These are phyloP conservation scores for Cacatua alba DNA, from an alignment of 2,113 vertebrate species.

Conservation along the genomic window DNA sequence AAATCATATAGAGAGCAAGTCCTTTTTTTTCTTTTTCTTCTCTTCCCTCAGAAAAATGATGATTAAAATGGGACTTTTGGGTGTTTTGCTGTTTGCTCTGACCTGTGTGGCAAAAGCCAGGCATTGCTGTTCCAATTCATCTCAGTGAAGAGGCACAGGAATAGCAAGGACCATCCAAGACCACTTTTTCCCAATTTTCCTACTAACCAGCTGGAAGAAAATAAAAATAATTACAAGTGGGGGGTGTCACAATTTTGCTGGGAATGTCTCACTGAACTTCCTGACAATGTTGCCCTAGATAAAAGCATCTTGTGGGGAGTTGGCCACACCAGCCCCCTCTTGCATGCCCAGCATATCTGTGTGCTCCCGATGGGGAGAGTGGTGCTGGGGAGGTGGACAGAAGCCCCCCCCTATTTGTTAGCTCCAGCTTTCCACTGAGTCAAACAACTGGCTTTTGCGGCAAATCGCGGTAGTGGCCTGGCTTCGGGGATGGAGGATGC, in stretches of 20 bases:
- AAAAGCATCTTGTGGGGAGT: fast-evolving
- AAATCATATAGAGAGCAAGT: background rate
- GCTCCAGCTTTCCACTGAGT: background rate
- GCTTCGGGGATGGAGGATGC: background rate
- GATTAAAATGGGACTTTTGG: background rate
- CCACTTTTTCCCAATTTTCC: background rate
- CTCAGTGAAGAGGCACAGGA: background rate
- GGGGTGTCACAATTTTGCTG: background rate
- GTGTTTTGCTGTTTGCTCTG: background rate
- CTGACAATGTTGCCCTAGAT: fast-evolving
- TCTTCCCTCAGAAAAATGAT: background rate
- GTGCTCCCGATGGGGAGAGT: fast-evolving
- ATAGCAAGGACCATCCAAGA: too few species aligned
- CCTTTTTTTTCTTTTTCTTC: background rate
- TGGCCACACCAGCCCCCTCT: background rate
- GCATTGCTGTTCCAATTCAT: fast-evolving
- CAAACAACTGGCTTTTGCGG: background rate
- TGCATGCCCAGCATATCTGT: background rate
- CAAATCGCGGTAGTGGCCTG: fast-evolving
- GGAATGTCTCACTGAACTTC: background rate
- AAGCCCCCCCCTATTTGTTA: background rate
- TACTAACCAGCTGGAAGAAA: background rate
- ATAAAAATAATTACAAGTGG: background rate
- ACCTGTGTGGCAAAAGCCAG: fast-evolving
- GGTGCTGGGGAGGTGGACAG: fast-evolving